phyloP scores from a whole-genome alignment of 1,140 invertebrate species.

The Tribolium madens region DNA sequence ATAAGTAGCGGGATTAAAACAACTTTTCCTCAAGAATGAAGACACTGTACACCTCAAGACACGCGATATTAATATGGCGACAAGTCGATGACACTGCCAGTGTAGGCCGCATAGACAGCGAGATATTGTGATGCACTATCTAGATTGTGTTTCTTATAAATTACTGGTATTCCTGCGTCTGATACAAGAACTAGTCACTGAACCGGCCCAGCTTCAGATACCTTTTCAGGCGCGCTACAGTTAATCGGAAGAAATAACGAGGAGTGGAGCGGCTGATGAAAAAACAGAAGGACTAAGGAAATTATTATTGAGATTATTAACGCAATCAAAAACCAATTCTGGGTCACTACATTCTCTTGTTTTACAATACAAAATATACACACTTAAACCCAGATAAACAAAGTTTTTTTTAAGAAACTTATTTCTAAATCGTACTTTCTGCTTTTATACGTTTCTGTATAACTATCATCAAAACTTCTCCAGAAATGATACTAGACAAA shows the following conservation, averaged over 20 bases:
- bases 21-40: conserved; percentile 60
- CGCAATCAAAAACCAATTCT: background rate
- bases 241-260: conserved; percentile 62
- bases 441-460: too few species aligned
- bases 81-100: conserved; percentile 63
- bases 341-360: background rate
- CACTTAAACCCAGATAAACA: too few species aligned
- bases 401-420: too few species aligned
- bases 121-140: conserved; percentile 62
- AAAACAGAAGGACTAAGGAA: conserved; percentile 43
- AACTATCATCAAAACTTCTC: too few species aligned
- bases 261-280: conserved; percentile 54
- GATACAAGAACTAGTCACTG: conserved; percentile 58
- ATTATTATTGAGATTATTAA: background rate
- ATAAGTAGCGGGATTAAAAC: conserved; percentile 60
- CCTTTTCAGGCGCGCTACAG: conserved; percentile 60
- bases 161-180: conserved; percentile 59
- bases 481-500: too few species aligned
- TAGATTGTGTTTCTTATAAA: conserved; percentile 62
- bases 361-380: too few species aligned
- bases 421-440: too few species aligned
- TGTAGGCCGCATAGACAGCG: conserved; percentile 61
- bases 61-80: conserved; percentile 64
- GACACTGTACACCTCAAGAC: conserved; percentile 59
- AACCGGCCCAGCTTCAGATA: conserved; percentile 58